Base-by-base conservation (phyloP, 2,888 invertebrate genomes). In the Cenopis cana region DNA sequence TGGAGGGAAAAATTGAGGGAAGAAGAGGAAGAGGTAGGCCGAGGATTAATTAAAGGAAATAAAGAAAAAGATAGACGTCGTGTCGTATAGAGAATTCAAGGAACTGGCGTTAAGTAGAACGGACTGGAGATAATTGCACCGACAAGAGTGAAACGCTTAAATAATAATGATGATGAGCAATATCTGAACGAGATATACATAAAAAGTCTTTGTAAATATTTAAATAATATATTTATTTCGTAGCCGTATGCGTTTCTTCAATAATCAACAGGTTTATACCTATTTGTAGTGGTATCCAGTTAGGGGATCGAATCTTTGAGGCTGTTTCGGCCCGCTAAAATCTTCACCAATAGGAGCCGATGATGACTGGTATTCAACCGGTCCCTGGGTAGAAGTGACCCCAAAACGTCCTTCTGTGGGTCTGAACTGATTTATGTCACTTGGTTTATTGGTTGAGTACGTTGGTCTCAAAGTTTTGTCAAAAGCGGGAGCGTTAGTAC, bases 261-360 rank as follows among this genome's bases (percentile, higher is more conserved):
- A 56, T 55, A 72, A 9, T 67, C 50, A 68, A 69, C 73, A 65
- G 64, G 6, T 57, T 12, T 8, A 12, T 12, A 46, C 72, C 62
- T 76, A 77, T 83, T 82, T 82, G 74, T 93, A 93, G 77, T 88
- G 79, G 69, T 93, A 93, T 4, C 93, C 93, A 36, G 84, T 82
- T 74, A 82, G 68, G 0, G 89, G 78, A 49, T 90, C 88, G 70
- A 81, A 92, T 33, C 76, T 82, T 75, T 89, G 90, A 4, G 78
- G 78, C 75, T 86, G 88, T 74, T 86, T 87, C 0, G 91, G 89
- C 18, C 91, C 90, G 77, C 79, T 86, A 59, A 92, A 91, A 52
- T 90, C 86, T 85, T 92, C 90, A 2, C 86, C 87, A 33, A 82
- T 78, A 2, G 82, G 68, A 52, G 55, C 81, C 57, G 77, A 76